Conservation (phyloP, 2,888 invertebrate genomes). For the Itoplectis maculator region DNA sequence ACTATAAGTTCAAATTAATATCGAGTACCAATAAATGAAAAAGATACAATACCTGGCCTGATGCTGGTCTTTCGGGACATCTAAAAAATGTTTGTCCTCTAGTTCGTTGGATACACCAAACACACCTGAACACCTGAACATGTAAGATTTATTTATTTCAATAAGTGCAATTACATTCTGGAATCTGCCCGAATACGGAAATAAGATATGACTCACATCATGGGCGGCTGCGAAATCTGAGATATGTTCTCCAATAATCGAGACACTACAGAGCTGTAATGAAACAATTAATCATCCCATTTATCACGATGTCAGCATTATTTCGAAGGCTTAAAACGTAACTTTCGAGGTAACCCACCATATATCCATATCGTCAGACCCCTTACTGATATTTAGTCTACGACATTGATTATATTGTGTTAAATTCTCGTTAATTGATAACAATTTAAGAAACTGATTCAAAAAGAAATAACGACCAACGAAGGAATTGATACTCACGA, state of each 20-base stretch:
- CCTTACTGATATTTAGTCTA: neutral
- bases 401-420: too few species aligned
- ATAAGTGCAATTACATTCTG: conserved; percentile 1
- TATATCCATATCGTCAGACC: neutral
- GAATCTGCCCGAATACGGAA: neutral
- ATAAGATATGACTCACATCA: conserved; percentile 2
- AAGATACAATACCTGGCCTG: neutral
- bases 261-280: neutral
- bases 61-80: neutral
- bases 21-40: conserved; percentile 19
- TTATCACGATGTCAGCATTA: neutral
- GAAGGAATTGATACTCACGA: too few species aligned
- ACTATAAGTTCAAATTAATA: conserved; percentile 8
- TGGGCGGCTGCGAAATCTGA: neutral
- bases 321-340: neutral
- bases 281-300: neutral
- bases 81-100: neutral
- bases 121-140: neutral
- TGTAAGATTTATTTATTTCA: neutral
- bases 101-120: neutral
- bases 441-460: too few species aligned
- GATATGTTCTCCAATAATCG: neutral
- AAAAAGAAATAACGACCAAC: too few species aligned
- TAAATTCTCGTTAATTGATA: too few species aligned
- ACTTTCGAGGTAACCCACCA: neutral